Evolutionary conservation across 2,113 vertebrate species (phyloP).

Genomic region (Lonchura striata): DNA sequence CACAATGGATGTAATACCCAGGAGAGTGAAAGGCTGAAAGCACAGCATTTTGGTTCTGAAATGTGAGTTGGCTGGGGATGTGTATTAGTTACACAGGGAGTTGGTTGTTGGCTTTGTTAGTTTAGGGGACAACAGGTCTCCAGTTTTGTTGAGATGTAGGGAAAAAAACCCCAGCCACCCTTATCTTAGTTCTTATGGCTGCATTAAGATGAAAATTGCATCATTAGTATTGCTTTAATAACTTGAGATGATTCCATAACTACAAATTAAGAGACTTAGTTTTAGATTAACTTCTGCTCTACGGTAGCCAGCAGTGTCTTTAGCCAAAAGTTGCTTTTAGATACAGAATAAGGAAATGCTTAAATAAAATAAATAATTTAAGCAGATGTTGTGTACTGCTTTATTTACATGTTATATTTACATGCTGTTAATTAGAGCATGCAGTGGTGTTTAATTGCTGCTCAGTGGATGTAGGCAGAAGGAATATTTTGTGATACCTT

Average conservation of each 20-base stretch:
- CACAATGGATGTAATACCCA: background rate
- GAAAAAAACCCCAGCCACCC: fast-evolving
- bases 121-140: background rate
- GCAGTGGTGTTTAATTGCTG: background rate
- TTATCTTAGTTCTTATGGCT: background rate
- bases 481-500: background rate
- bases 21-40: background rate
- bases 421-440: background rate
- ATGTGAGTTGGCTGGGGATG: background rate
- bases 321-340: background rate
- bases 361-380: background rate
- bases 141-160: background rate
- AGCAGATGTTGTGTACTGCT: background rate
- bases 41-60: background rate
- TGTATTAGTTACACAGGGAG: background rate
- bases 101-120: background rate
- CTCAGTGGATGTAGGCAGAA: background rate
- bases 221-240: background rate
- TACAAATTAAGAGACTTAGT: background rate
- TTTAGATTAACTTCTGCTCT: background rate
- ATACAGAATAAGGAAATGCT: background rate
- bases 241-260: background rate
- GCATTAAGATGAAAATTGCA: background rate
- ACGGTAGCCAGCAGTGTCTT: background rate
- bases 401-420: background rate